A percentile compares a stretch with the other conserved stretches of the same genome.
These are phyloP conservation scores for Wiebesia pumilae DNA, from an alignment of 1,140 invertebrate genomes.

Conservation along the genomic window DNA sequence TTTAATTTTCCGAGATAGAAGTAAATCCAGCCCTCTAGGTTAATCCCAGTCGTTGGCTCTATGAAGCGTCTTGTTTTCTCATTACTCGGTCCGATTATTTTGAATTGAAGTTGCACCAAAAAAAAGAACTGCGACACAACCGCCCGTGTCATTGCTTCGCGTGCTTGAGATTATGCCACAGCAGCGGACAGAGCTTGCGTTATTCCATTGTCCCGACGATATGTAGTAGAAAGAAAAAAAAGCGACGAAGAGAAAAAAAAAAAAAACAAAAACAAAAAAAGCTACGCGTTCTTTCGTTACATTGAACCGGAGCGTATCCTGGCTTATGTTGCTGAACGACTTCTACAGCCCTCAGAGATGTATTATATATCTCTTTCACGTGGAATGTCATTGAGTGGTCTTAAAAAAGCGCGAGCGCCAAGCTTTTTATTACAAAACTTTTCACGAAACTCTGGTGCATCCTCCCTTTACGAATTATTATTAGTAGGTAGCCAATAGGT, in stretches of 20 bases:
- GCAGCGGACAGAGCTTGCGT: not conserved
- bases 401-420: not conserved
- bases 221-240: slow-evolving; percentile 24
- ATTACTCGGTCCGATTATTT: slow-evolving; percentile 37
- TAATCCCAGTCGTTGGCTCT: slow-evolving; percentile 18
- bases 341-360: slow-evolving; percentile 9
- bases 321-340: not conserved
- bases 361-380: slow-evolving; percentile 7
- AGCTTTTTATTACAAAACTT: not conserved
- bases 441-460: not conserved
- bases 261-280: not conserved
- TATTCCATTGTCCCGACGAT: not conserved
- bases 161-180: slow-evolving; percentile 16
- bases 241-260: slow-evolving; percentile 26
- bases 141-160: not conserved
- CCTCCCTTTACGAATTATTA: not conserved
- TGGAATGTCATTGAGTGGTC: not conserved
- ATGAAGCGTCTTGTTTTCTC: slow-evolving; percentile 9
- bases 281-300: slow-evolving; percentile 11
- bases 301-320: not conserved
- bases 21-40: not conserved
- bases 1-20: slow-evolving; percentile 5
- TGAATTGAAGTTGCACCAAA: slow-evolving; percentile 43
- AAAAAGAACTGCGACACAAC: not conserved
- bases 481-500: no score